A percentile compares a stretch with the other conserved stretches of the same genome.
Evolutionary conservation across 2,113 vertebrate species (phyloP).

Genomic region (Theristicus caerulescens): DNA sequence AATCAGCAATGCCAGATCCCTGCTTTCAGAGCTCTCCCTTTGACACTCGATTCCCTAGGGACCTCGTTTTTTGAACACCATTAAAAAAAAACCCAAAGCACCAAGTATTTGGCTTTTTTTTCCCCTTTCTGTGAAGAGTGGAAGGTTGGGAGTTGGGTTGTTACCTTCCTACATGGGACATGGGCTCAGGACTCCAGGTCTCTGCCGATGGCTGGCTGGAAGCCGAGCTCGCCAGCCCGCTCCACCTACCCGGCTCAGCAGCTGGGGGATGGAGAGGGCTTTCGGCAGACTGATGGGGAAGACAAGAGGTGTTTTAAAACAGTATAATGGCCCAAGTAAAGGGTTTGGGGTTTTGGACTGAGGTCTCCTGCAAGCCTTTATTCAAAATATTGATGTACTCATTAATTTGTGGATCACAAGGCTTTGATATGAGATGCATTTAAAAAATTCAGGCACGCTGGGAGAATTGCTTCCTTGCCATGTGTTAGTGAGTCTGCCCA

Average conservation of each 20-base stretch:
- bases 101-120: background rate
- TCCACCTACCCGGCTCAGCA: background rate
- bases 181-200: background rate
- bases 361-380: background rate
- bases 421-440: background rate
- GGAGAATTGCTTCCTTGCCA: constrained; percentile 38
- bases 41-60: background rate
- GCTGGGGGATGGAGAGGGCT: background rate
- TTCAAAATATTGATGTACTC: background rate
- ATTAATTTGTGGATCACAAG: background rate
- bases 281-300: background rate
- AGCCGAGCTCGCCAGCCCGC: background rate
- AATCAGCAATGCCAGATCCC: background rate
- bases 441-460: background rate
- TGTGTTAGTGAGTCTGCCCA: background rate
- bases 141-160: background rate
- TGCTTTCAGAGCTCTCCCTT: background rate
- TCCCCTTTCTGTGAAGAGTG: background rate
- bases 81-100: background rate
- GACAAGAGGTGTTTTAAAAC: background rate
- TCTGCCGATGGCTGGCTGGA: background rate
- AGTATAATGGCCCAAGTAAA: background rate
- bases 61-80: background rate
- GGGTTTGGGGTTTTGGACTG: background rate
- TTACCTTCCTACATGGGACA: background rate